These are phyloP conservation scores for Zaprionus bogoriensis DNA, from an alignment of 2,888 invertebrate species.

Conservation along the genomic window DNA sequence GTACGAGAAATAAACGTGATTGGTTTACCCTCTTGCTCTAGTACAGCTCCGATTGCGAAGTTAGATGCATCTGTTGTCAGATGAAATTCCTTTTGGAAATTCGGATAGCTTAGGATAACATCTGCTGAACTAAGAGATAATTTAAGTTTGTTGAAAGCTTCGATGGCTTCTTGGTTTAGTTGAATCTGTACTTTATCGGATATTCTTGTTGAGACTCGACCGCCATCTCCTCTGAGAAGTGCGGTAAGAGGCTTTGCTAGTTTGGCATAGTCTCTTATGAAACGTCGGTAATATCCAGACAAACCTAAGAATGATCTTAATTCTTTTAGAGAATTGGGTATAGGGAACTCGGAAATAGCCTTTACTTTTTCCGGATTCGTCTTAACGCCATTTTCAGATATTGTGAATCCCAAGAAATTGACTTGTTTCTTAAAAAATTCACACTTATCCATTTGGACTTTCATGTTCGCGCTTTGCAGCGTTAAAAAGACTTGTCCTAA, in stretches of 20 bases:
- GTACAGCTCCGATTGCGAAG: conserved; percentile 6
- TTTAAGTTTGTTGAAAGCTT: conserved; percentile 9
- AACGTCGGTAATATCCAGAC: background rate
- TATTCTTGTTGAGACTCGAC: background rate
- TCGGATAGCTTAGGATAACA: conserved; percentile 3
- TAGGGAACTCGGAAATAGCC: background rate
- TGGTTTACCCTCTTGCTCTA: conserved; percentile 1
- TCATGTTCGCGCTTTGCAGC: background rate
- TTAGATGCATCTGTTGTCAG: conserved; percentile 17
- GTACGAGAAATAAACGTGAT: conserved; percentile 16
- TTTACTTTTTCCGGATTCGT: background rate
- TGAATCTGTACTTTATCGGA: background rate
- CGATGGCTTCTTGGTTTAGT: background rate
- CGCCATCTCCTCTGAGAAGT: background rate
- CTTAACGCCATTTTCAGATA: background rate
- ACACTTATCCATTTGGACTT: conserved; percentile 1
- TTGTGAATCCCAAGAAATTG: background rate
- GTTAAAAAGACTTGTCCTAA: background rate
- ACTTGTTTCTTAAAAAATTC: background rate
- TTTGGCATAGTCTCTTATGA: conserved; percentile 5
- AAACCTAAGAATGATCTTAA: background rate
- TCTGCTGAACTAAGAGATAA: conserved; percentile 17
- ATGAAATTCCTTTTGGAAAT: conserved; percentile 10
- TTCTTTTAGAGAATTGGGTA: background rate
- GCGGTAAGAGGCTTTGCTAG: background rate